A percentile compares a stretch with the other conserved stretches of the same genome.
phyloP scores from a whole-genome alignment of 2,888 invertebrate species.

The Heteromurus nitidus region DNA sequence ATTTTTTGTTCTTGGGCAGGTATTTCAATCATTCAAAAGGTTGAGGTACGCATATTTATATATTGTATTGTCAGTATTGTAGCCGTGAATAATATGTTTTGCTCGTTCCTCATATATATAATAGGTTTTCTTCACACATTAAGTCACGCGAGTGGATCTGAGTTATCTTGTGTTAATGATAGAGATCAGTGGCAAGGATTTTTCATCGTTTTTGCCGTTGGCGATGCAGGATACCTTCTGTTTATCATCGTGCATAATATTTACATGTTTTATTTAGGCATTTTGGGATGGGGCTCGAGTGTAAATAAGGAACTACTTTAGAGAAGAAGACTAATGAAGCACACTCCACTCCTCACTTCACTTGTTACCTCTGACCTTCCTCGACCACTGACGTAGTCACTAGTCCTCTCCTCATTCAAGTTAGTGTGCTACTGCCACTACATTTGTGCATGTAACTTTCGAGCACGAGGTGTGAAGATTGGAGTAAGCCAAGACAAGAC shows the following conservation, averaged over 20 bases:
- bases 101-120: no score
- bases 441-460: background rate
- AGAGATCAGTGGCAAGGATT: conserved; percentile 47
- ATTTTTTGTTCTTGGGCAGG: no score
- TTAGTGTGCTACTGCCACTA: no score
- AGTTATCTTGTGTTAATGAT: no score
- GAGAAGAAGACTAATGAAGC: background rate
- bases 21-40: no score
- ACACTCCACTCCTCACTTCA: background rate
- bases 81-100: no score
- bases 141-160: no score
- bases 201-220: background rate
- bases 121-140: no score
- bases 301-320: background rate
- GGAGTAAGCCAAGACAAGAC: background rate
- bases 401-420: no score
- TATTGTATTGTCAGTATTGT: no score
- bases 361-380: background rate
- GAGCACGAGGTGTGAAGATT: background rate
- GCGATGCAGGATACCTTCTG: background rate
- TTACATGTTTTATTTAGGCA: background rate
- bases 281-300: background rate
- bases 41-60: no score
- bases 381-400: background rate
- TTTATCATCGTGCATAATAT: background rate